Base-by-base conservation (phyloP, 2,888 invertebrate species). In the Ochropleura leucogaster region DNA sequence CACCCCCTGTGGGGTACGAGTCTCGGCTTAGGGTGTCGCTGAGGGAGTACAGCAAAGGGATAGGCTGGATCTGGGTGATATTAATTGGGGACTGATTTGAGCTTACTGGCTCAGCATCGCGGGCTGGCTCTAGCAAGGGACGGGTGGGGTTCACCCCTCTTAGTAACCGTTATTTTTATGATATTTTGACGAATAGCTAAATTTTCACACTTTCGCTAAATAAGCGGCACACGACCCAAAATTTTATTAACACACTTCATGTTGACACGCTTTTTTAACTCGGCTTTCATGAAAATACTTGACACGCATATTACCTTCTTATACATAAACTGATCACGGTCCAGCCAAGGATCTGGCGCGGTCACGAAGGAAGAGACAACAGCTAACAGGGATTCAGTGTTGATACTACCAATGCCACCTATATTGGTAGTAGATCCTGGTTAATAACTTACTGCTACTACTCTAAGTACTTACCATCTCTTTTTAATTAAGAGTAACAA, bases 161-260 rank as follows among this genome's bases (percentile, higher is more conserved):
- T 55, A 73, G 44, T 10, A 77, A 55, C 42, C 18, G 46, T 51
- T 66, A 66, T n/a, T 10, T 63, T n/a, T 30, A 30, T 20, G 49
- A 71, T 40, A 60, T 71, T 64, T 57, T 46, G 30, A 53, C 62
- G 53, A 18, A 68, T 70, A 84, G 7, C 64, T 83, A 63, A 62
- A 64, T 69, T 72, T 70, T 72, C 53, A 70, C 40, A 76, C 68
- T 83, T 74, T 72, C 67, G 72, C 67, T 42, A 57, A 75, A 74
- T 44, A 80, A 85, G 59, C 66, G 49, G 83, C 67, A 73, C 76
- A 53, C 20, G 68, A 57, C 72, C 73, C 59, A 60, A 72, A 76
- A 71, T 64, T 44, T 47, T 71, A 70, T 68, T 66, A 63, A 71
- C 67, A 74, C 46, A 60, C 65, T 71, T 77, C 57, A 72, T 72